Evolutionary conservation across 2,797 vertebrate species (phyloP), one percentile per base, ranked within the genome.

Genomic region (Anniella stebbinsi): DNA sequence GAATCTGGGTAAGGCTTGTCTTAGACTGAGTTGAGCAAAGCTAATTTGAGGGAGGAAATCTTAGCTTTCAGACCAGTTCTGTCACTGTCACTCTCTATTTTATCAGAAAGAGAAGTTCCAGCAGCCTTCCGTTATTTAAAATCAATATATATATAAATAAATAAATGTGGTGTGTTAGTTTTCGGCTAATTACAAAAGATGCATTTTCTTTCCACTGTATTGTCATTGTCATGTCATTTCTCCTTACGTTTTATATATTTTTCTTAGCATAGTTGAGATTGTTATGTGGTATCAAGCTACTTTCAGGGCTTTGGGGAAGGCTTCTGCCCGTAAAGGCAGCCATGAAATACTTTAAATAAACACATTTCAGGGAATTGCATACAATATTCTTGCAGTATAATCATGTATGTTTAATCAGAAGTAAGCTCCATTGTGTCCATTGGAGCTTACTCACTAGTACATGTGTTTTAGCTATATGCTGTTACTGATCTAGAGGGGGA

Each of bases 251-350:
- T 38, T 82, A 10, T n/a, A 73, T 67, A 69, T 36, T n/a, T 63
- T 54, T 18, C 1, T 30, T 91, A 87, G 57, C 45, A 75, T 0
- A 3, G 57, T 90, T 93, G 21, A 0, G 80, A 73, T 85, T 70
- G 33, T 78, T 45, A 25, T 2, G 10, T 80, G 45, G 36, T n/a
- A 15, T 80, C 57, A 41, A 38, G 0, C 0, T 0, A 0, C 69
- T 60, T 45, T 48, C 60, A 8, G 75, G 80, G 28, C 51, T 45
- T 48, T 54, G 6, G 75, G 80, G 28, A 91, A 38, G 10, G 51
- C 51, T 51, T 51, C 51, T 51, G 51, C 10, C 51, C 51, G 1
- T 4, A 51, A 51, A 51, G 9, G 51, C 10, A 11, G 51, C 51
- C 51, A 51, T 11, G 10, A 51, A 51, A 51, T 51, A 45, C 6